Evolutionary conservation across 2,113 vertebrate species (phyloP).

Genomic region (Irena cyanogastra): DNA sequence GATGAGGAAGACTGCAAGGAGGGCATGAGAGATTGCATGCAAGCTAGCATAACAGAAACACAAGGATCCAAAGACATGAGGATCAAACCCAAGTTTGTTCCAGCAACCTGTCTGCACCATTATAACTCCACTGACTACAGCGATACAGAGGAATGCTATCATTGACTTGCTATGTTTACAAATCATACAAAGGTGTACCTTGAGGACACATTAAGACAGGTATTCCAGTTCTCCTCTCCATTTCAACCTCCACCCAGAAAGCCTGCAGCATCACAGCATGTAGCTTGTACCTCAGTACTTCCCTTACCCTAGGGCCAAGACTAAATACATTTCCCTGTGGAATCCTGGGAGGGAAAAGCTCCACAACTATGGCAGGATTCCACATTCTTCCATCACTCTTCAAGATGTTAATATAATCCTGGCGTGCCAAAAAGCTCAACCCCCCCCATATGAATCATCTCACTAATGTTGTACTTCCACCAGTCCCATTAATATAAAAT

Average conservation of each 20-base stretch:
- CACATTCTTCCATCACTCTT: neutral
- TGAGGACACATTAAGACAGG: neutral
- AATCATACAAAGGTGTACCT: neutral
- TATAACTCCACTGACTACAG: neutral
- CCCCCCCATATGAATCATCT: neutral
- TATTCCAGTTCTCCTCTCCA: neutral
- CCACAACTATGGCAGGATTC: neutral
- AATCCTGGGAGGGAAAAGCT: neutral
- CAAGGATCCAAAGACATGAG: neutral
- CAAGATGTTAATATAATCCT: neutral
- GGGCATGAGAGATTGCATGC: neutral
- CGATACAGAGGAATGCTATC: neutral
- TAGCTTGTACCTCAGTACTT: neutral
- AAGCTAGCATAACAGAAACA: neutral
- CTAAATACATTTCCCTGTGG: neutral
- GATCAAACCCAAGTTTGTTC: neutral
- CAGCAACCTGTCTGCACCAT: neutral
- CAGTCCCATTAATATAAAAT: conserved; percentile 29
- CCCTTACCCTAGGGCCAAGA: neutral
- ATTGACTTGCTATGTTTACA: neutral
- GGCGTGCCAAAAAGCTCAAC: neutral
- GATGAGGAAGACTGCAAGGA: neutral
- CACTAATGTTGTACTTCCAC: conserved; percentile 17
- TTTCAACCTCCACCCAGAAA: neutral
- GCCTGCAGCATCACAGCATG: neutral